These are phyloP conservation scores for Coluber constrictor DNA, from an alignment of 2,797 vertebrate genomes.

Conservation along the genomic window DNA sequence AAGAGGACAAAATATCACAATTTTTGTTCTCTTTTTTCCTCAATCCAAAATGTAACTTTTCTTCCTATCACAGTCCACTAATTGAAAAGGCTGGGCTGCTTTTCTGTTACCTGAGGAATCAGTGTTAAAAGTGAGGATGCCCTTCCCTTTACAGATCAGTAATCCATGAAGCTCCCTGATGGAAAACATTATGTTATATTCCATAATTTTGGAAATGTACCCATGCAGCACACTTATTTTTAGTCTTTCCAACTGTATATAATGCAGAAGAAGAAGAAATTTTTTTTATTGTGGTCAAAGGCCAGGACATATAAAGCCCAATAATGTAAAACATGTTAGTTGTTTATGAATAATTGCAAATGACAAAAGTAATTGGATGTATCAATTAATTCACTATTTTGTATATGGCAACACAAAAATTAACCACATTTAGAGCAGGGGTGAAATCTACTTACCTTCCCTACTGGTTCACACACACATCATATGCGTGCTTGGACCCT, in stretches of 20 bases:
- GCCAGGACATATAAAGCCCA: not conserved
- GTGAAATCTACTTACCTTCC: too few relatives aligned
- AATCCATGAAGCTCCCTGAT: slow-evolving; percentile 22
- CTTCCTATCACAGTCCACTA: not conserved
- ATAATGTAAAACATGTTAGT: not conserved
- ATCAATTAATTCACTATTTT: not conserved
- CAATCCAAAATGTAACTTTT: not conserved
- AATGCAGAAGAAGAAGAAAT: not conserved
- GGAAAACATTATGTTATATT: slow-evolving; percentile 1
- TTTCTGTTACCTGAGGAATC: not conserved
- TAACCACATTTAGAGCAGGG: not conserved
- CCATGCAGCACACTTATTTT: not conserved
- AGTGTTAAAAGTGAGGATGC: slow-evolving; percentile 19
- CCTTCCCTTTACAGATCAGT: slow-evolving; percentile 29
- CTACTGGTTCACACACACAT: too few relatives aligned
- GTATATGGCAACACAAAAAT: not conserved
- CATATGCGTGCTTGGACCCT: too few relatives aligned
- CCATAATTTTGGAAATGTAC: slow-evolving; percentile 15
- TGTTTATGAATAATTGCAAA: not conserved
- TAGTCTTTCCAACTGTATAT: not conserved
- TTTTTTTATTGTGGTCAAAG: not conserved
- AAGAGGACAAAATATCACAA: slow-evolving; percentile 12
- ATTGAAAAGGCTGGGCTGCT: not conserved
- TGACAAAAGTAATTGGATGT: not conserved
- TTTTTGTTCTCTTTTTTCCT: slow-evolving; percentile 31